Base-by-base conservation (phyloP, 2,888 invertebrate species). In the Orthonevra nobilis region DNA sequence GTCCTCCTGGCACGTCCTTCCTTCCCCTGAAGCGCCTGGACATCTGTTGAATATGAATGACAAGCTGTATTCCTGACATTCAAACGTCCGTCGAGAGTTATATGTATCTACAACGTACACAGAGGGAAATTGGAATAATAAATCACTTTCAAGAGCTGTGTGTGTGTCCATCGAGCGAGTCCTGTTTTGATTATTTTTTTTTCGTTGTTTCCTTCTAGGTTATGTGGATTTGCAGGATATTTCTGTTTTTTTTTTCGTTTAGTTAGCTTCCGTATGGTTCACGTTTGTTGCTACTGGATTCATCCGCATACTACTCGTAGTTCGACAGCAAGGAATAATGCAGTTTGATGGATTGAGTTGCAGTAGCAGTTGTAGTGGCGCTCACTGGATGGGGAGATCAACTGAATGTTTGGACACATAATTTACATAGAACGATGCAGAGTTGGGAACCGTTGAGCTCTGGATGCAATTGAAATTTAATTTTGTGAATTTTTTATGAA, bases 1-100 rank as follows among this genome's bases (percentile, higher is more conserved):
- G 40, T 30, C 34, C 15, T 15, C 7, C 20, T 32, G 15, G 32
- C 17, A 34, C 40, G 74, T 68, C 60, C 52, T 68, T 74, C 32
- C 17, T 14, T 38, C 23, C 3, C 54, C 23, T 14, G 40, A 42
- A 54, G 44, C 32, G 12, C 4, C 28, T 77, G 75, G 75, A 77
- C 75, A 77, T 77, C 75, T 77, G 75, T 77, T 77, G 75, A 70
- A 77, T 77, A 70, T 70, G 75, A 77, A 70, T 70, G 56, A 63
- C 61, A 44, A 36, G 40, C 32, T 46, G 74, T 54, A 60, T 74
- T 58, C 42, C n/a, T n/a, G n/a, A 52, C 44, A 52, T 14, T 32
- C 32, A 32, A 32, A 32, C 32, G 10, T 32, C 10, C n/a, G n/a
- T n/a, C n/a, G n/a, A n/a, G 10, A 32, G 32, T n/a, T 10, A 2